Evolutionary conservation across 2,888 invertebrate species (phyloP), one percentile per base, ranked within the genome.

Genomic region (Escarpia spicata): DNA sequence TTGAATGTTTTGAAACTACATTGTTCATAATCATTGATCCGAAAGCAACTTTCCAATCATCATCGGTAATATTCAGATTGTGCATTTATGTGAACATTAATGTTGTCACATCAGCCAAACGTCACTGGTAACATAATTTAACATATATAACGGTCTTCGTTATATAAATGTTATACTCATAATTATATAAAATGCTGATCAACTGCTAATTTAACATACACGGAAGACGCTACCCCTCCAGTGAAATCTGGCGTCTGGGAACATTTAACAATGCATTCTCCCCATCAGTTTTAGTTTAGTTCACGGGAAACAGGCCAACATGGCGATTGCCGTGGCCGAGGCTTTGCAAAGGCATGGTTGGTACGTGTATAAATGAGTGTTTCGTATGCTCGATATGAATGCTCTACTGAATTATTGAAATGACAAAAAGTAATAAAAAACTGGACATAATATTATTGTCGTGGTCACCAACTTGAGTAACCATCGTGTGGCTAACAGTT

Each of bases 301-400:
- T 75, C 75, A 75, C n/a, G 75, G 75, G 75, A 75, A 15, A 75
- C 75, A 75, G 75, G 75, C 75, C 75, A 75, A 75, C 75, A 75
- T 75, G 75, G 75, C 75, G 75, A 75, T 26, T 75, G 75, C 75
- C 75, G 75, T 75, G 75, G 75, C 75, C 19, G 75, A 75, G 75
- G 75, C 75, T 75, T 75, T 75, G 75, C 75, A 75, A 75, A 75
- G n/a, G 75, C 75, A 75, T 15, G 75, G 75, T 75, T 75, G 75
- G 75, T 75, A 75, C 75, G 75, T 75, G 19, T 75, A 75, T 26
- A 26, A 26, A 75, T n/a, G 19, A 26, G 75, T 75, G 75, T 26
- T 75, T 75, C 26, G 26, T 75, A 75, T 75, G 26, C 6, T 75
- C 26, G 19, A 75, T n/a, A 26, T 75, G 26, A 75, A 75, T 75